Evolutionary conservation across 2,113 vertebrate genomes (phyloP).

Genomic region (Ramphastos sulfuratus): DNA sequence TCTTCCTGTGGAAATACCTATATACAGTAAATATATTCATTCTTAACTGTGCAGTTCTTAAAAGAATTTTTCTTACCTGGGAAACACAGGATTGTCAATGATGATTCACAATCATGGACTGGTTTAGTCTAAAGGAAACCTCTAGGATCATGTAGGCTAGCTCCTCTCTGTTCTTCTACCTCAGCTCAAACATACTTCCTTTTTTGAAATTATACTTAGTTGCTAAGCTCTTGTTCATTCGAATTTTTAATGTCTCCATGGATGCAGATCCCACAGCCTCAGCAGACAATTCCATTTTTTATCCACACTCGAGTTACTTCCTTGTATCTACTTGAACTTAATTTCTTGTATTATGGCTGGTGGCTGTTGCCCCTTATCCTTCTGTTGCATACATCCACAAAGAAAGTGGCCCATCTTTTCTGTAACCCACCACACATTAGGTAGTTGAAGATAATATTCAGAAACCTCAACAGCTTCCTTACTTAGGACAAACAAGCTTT

Average conservation of each 20-base stretch:
- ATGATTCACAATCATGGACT: not conserved
- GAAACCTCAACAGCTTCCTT: not conserved
- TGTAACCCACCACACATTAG: rapidly evolving
- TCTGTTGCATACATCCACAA: not conserved
- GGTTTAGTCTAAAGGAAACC: not conserved
- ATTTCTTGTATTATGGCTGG: not conserved
- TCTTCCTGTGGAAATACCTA: not conserved
- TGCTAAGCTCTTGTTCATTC: not conserved
- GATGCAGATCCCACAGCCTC: not conserved
- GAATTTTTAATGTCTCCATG: not conserved
- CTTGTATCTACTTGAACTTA: not conserved
- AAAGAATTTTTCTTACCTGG: not conserved
- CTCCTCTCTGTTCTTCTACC: not conserved
- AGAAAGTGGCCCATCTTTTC: not conserved
- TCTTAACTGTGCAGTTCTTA: not conserved
- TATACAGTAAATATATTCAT: not conserved
- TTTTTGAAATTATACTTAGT: not conserved
- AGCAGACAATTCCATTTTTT: not conserved
- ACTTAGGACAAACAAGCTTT: not conserved
- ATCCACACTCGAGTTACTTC: not conserved
- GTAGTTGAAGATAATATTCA: not conserved
- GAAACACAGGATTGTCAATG: not conserved
- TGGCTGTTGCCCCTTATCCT: not conserved
- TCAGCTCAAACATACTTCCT: not conserved
- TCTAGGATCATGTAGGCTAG: not conserved